Conservation (phyloP, 2,888 invertebrate genomes). For the Aphodius sticticus region DNA sequence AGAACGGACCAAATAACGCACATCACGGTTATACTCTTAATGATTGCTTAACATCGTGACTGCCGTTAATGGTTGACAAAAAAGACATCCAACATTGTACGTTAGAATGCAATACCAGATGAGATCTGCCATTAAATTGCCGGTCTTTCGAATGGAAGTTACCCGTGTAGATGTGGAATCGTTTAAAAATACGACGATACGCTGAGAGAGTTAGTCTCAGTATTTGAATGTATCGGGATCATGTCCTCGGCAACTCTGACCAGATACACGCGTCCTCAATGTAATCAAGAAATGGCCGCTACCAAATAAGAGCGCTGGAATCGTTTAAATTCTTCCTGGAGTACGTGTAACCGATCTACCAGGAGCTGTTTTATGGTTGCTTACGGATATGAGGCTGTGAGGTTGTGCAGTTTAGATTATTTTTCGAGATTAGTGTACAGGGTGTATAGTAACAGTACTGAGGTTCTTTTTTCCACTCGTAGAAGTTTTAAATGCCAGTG, state of each 20-base stretch:
- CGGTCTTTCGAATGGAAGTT: background rate
- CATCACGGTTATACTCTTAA: background rate
- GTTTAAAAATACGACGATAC: background rate
- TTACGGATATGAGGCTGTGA: background rate
- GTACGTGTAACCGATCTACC: background rate
- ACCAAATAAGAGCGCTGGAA: background rate
- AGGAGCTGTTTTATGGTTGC: background rate
- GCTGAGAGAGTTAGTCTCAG: background rate
- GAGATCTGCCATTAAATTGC: background rate
- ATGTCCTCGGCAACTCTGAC: background rate
- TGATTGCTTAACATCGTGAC: conserved; percentile 4
- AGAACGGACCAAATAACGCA: background rate
- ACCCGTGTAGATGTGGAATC: conserved; percentile 4
- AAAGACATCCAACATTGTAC: background rate
- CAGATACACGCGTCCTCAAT: conserved; percentile 4
- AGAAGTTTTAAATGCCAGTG: no score
- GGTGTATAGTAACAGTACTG: background rate
- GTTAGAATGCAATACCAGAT: background rate
- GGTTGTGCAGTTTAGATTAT: background rate
- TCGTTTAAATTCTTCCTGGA: background rate
- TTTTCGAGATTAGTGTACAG: background rate
- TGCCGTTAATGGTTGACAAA: conserved; percentile 4
- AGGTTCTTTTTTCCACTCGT: no score
- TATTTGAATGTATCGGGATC: background rate
- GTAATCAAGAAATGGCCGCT: background rate